Conservation (phyloP, 1,140 invertebrate species). For the Procambarus clarkii region DNA sequence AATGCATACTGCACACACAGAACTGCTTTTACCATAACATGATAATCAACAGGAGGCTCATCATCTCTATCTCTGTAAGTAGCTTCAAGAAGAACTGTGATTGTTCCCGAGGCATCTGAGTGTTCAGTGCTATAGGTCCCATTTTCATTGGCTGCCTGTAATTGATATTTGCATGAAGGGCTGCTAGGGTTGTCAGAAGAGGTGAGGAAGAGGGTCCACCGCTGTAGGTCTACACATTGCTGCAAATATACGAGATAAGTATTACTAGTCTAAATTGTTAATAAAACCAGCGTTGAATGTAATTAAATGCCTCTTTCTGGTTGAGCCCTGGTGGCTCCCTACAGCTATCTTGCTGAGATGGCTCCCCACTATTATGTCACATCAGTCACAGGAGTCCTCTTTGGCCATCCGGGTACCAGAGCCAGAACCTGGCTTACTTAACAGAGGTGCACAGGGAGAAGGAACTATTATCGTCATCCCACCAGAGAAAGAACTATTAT, state of each 20-base stretch:
- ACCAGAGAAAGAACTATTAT: too few relatives aligned
- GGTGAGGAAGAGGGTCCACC: constrained; percentile 56
- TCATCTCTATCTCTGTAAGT: constrained; percentile 33
- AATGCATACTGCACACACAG: not conserved
- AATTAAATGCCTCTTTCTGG: not conserved
- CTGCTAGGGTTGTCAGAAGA: not conserved
- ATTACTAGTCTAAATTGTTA: not conserved
- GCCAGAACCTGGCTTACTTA: too few relatives aligned
- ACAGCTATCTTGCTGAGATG: too few relatives aligned
- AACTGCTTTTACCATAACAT: constrained; percentile 53
- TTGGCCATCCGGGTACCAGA: too few relatives aligned
- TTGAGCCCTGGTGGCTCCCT: too few relatives aligned
- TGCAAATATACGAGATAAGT: not conserved
- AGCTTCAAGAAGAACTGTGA: constrained; percentile 51
- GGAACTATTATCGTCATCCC: too few relatives aligned
- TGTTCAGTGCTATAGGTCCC: not conserved
- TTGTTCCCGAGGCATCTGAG: not conserved
- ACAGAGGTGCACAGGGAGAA: too few relatives aligned
- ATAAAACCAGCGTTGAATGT: not conserved
- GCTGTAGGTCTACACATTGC: constrained; percentile 55
- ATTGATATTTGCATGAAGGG: not conserved
- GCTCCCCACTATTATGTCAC: too few relatives aligned
- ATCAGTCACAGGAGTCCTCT: too few relatives aligned
- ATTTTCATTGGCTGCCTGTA: constrained; percentile 17
- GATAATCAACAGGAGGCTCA: constrained; percentile 17